Conservation (phyloP, 2,888 invertebrate genomes). For the Eupithecia dodoneata region DNA sequence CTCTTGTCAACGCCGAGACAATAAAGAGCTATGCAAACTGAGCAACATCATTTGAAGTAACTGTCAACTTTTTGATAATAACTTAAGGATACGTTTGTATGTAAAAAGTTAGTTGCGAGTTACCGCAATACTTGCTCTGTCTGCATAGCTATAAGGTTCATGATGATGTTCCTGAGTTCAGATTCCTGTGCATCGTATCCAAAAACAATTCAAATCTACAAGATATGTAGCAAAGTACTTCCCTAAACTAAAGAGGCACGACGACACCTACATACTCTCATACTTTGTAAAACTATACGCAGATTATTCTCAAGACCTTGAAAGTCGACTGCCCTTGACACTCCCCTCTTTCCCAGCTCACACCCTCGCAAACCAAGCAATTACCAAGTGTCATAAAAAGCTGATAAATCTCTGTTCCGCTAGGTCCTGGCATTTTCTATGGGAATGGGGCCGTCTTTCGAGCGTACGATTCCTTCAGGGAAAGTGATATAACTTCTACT, state of each 20-base stretch:
- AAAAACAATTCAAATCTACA: background rate
- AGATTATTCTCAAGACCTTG: conserved; percentile 1
- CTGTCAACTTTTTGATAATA: too few relatives aligned
- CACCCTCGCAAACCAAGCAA: conserved; percentile 50
- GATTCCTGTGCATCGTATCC: background rate
- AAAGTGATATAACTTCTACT: conserved; percentile 67
- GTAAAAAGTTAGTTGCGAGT: too few relatives aligned
- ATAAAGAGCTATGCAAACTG: background rate
- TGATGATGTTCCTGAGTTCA: background rate
- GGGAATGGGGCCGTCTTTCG: conserved; percentile 58
- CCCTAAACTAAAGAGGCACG: background rate
- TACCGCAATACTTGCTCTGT: too few relatives aligned
- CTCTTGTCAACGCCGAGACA: background rate
- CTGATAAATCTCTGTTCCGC: conserved; percentile 68
- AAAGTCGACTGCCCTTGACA: conserved; percentile 21
- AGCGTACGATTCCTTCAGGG: conserved; percentile 50
- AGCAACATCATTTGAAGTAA: too few relatives aligned
- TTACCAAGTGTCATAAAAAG: conserved; percentile 55
- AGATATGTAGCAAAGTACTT: background rate
- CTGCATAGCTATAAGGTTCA: background rate
- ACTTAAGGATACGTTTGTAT: too few relatives aligned
- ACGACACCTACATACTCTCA: background rate
- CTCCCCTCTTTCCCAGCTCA: conserved; percentile 26
- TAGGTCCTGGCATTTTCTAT: conserved; percentile 57
- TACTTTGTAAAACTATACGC: background rate